These are phyloP conservation scores for Tinea trinotella DNA, from an alignment of 2,888 invertebrate species.

Conservation along the genomic window DNA sequence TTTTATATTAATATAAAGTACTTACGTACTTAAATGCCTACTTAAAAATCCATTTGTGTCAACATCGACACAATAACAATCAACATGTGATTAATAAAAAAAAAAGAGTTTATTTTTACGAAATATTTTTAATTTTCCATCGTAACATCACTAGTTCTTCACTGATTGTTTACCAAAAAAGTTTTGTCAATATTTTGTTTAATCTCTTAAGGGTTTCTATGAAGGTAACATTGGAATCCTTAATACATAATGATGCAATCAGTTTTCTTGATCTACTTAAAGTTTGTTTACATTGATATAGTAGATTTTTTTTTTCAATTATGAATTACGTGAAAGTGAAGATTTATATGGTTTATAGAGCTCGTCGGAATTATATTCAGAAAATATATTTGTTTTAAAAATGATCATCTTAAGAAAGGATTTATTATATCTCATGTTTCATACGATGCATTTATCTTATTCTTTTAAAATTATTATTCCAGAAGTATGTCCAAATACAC, in stretches of 20 bases:
- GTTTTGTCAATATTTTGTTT: constrained; percentile 6
- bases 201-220: not conserved
- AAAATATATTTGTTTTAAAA: too few relatives aligned
- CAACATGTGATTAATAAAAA: constrained; percentile 22
- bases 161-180: not conserved
- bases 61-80: constrained; percentile 4
- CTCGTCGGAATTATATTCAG: too few relatives aligned
- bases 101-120: constrained; percentile 25
- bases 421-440: too few relatives aligned
- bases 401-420: too few relatives aligned
- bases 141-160: not conserved
- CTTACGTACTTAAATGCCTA: not conserved
- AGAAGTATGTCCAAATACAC: not conserved
- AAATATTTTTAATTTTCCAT: constrained; percentile 29
- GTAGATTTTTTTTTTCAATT: too few relatives aligned
- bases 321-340: too few relatives aligned
- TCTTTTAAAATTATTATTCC: not conserved
- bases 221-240: not conserved
- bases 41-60: constrained; percentile 7
- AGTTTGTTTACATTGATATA: not conserved
- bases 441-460: not conserved
- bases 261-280: not conserved
- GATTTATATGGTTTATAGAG: too few relatives aligned
- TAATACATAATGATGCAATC: not conserved
- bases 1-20: not conserved